Base-by-base conservation (phyloP, 1,140 invertebrate species). In the Brachionus angularis region DNA sequence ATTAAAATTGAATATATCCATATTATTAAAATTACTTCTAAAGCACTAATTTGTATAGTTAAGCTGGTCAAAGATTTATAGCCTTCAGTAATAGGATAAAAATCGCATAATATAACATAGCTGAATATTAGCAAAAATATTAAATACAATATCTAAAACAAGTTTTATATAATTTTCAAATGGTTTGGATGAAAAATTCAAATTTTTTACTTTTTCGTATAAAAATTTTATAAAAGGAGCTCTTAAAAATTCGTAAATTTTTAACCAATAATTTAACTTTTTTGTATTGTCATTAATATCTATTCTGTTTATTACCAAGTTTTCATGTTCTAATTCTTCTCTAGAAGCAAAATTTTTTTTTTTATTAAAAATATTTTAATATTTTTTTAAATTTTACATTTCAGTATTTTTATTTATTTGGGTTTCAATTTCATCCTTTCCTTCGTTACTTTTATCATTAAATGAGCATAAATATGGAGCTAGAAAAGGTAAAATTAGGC, bases 211-310 rank as follows among this genome's bases (percentile, higher is more conserved):
- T 25, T 67, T 67, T 18, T 67, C 42, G 31, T 67, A 67, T n/a
- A 67, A n/a, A 21, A 67, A 67, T 50, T 67, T 67, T 12, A 67
- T 46, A 18, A 67, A 29, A 4, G 62, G 62, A 0, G 62, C 62
- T 31, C 47, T 39, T 1, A 31, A 46, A 47, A 67, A 67, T 8
- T 27, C 12, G 25, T 47, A 67, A 5, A 67, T 18, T 34, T 27
- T 25, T 14, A 12, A 12, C 5, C 46, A 29, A 36, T 67, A 67
- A 2, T 36, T 18, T 8, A 14, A 23, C 18, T 18, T 12, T 5
- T 47, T 18, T 18, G 27, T 21, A 12, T 12, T 29, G n/a, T 67
- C 10, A 36, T 50, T 47, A 2, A 50, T n/a, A 67, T 67, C 42
- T 4, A 67, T 67, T 2, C 62, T 29, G 36, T 67, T 58, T 5